These are phyloP conservation scores for Lottia gigantea DNA, from an alignment of 2,888 invertebrate genomes.

Conservation along the genomic window DNA sequence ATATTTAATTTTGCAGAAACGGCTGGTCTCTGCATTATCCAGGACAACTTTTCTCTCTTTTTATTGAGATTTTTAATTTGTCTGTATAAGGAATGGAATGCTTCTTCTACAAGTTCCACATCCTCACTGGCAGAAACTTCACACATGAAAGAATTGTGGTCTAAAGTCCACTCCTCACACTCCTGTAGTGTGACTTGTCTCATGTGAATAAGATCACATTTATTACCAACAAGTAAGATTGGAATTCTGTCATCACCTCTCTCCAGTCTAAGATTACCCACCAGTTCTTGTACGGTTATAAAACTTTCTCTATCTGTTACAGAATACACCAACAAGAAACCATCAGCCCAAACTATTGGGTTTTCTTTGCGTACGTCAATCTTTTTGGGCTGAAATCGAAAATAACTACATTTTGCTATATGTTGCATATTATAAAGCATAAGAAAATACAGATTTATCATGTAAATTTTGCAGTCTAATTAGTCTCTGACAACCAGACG, in stretches of 20 bases:
- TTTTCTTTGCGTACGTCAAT: conserved; percentile 37
- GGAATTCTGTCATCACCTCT: conserved; percentile 44
- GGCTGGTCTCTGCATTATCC: conserved; percentile 53
- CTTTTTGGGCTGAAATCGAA: too few species aligned
- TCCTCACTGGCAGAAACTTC: conserved; percentile 51
- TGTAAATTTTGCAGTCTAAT: too few species aligned
- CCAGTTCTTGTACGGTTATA: conserved; percentile 39
- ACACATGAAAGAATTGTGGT: conserved; percentile 43
- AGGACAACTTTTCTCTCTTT: conserved; percentile 51
- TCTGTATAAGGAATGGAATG: conserved; percentile 40
- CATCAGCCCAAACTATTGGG: conserved; percentile 58
- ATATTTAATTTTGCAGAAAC: conserved; percentile 56
- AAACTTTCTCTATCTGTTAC: conserved; percentile 50
- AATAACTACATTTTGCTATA: too few species aligned
- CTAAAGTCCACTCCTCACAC: conserved; percentile 40
- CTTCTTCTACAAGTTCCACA: conserved; percentile 43
- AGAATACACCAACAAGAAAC: conserved; percentile 55
- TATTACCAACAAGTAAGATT: conserved; percentile 53
- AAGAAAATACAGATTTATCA: too few species aligned
- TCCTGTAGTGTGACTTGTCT: conserved; percentile 48
- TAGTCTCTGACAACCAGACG: too few species aligned
- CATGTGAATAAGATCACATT: conserved; percentile 55
- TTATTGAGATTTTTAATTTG: conserved; percentile 45
- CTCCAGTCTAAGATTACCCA: conserved; percentile 40
- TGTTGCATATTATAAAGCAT: too few species aligned